Evolutionary conservation across 2,888 invertebrate genomes (phyloP).

Genomic region (Idaea biselata): DNA sequence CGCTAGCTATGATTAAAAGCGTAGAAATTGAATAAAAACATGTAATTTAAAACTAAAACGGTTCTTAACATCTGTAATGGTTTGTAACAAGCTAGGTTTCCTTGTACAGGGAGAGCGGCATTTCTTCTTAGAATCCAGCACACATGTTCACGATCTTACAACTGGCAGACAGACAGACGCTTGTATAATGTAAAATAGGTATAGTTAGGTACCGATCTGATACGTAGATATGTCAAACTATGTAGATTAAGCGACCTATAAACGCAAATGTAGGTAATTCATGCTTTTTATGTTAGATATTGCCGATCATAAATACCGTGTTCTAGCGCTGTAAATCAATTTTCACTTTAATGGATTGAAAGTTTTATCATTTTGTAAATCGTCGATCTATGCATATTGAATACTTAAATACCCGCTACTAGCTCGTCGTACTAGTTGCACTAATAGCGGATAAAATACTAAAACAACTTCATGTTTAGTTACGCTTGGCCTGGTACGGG

Average conservation of each 20-base stretch:
- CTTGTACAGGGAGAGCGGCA: slow-evolving; percentile 47
- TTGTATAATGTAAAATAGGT: slow-evolving; percentile 36
- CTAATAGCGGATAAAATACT: neutral
- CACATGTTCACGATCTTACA: slow-evolving; percentile 35
- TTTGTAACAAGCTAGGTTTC: slow-evolving; percentile 42
- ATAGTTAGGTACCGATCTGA: slow-evolving; percentile 25
- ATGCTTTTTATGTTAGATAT: neutral
- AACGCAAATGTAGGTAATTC: neutral
- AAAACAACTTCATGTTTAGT: slow-evolving; percentile 15
- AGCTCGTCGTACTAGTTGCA: too few species aligned
- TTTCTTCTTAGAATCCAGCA: slow-evolving; percentile 55
- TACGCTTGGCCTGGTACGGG: slow-evolving; percentile 35
- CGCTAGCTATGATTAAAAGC: neutral
- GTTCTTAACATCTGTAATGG: slow-evolving; percentile 38
- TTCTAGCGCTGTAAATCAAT: slow-evolving; percentile 4
- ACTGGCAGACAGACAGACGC: slow-evolving; percentile 52
- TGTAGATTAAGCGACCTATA: slow-evolving; percentile 26
- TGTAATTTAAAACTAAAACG: slow-evolving; percentile 29
- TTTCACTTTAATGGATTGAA: slow-evolving; percentile 25
- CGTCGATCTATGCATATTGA: neutral
- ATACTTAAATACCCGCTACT: neutral
- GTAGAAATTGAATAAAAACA: slow-evolving; percentile 18
- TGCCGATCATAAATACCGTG: neutral
- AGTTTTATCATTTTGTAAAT: slow-evolving; percentile 10
- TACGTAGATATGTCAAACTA: slow-evolving; percentile 35